Percentiles rank a stretch among this genome's conserved stretches.
These are phyloP conservation scores for Lottia scabra DNA, from an alignment of 2,888 invertebrate species.

Conservation along the genomic window DNA sequence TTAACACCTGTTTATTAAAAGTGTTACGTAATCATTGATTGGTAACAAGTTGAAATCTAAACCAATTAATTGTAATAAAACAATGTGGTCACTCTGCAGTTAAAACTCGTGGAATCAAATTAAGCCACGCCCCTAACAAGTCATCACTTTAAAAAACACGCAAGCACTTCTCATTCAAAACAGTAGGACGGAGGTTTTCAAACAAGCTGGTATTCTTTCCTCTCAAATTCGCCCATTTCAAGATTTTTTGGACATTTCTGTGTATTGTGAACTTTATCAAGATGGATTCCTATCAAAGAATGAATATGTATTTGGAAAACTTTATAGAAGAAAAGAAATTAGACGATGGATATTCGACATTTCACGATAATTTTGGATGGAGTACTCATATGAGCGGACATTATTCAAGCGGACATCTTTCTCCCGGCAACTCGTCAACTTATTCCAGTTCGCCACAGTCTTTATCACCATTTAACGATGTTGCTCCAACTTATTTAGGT, in stretches of 20 bases:
- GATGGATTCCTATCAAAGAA: constrained; percentile 1
- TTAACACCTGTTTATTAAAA: too few species aligned
- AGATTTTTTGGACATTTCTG: not conserved
- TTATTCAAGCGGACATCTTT: not conserved
- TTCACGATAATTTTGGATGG: constrained; percentile 31
- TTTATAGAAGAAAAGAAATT: not conserved
- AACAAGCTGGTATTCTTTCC: not conserved
- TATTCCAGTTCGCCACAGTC: not conserved
- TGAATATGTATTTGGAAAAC: not conserved
- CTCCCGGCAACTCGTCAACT: not conserved
- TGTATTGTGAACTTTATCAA: not conserved
- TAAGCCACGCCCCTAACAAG: not conserved
- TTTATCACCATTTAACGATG: not conserved
- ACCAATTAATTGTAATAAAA: not conserved
- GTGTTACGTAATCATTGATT: not conserved
- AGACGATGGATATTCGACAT: constrained; percentile 17
- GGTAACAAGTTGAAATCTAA: not conserved
- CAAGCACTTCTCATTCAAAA: not conserved
- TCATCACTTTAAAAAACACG: not conserved
- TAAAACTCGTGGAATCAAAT: not conserved
- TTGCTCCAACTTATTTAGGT: not conserved
- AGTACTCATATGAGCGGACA: constrained; percentile 2
- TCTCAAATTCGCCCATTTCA: constrained; percentile 6
- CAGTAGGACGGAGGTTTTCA: constrained; percentile 2
- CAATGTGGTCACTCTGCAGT: not conserved